phyloP scores from a whole-genome alignment of 2,797 vertebrate genomes.

The Nyctibius grandis region DNA sequence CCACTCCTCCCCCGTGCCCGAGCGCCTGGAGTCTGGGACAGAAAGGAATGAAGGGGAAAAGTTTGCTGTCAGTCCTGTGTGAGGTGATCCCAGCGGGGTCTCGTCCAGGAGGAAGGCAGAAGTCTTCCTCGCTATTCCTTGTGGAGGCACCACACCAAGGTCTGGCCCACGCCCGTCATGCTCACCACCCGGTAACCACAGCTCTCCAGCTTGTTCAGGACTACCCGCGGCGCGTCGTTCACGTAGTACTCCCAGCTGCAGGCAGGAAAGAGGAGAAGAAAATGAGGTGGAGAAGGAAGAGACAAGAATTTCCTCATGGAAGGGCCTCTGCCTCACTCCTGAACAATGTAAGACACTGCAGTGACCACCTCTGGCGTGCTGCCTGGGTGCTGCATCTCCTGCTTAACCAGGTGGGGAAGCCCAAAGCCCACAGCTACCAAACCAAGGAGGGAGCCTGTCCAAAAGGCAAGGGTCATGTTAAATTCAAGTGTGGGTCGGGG shows the following conservation, averaged over 20 bases:
- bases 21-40: neutral
- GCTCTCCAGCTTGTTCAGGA: slow-evolving; percentile 93
- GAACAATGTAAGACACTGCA: fast-evolving
- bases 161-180: slow-evolving; percentile 97
- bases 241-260: slow-evolving; percentile 91
- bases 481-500: neutral
- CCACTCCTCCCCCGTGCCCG: fast-evolving
- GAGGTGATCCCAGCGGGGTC: neutral
- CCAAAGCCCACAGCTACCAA: neutral
- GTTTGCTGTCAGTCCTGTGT: neutral
- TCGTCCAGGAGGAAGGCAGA: fast-evolving
- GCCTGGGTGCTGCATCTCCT: fast-evolving
- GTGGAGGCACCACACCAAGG: slow-evolving; percentile 96
- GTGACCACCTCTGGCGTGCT: fast-evolving
- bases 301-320: neutral
- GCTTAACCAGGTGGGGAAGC: neutral
- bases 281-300: neutral
- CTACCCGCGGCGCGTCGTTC: slow-evolving; percentile 86
- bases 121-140: slow-evolving; percentile 72
- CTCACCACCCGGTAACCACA: slow-evolving; percentile 85
- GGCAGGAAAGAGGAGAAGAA: neutral
- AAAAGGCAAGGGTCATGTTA: fast-evolving
- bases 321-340: neutral
- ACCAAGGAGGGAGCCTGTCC: neutral
- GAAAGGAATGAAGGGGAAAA: neutral